Conservation (phyloP, 2,888 invertebrate species). For the Neoascia interrupta region DNA sequence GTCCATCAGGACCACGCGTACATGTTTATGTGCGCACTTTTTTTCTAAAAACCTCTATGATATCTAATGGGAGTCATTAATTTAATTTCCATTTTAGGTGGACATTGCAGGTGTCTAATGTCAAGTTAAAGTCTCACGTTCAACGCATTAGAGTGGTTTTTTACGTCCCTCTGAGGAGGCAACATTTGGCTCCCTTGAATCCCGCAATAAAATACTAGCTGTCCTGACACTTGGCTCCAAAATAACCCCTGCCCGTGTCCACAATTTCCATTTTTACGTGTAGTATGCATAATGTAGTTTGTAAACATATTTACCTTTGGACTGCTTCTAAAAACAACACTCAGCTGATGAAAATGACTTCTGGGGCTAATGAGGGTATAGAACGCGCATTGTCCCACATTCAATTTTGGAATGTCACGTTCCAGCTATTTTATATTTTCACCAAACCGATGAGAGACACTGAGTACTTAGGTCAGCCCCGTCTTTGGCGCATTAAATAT, state of each 20-base stretch:
- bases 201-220: too few relatives aligned
- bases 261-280: too few relatives aligned
- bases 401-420: constrained; percentile 50
- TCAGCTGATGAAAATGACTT: constrained; percentile 29
- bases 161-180: background rate
- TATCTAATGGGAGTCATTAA: constrained; percentile 6
- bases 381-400: constrained; percentile 24
- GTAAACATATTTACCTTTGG: too few relatives aligned
- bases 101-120: constrained; percentile 4
- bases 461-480: constrained; percentile 48
- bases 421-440: constrained; percentile 23
- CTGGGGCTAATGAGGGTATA: constrained; percentile 29
- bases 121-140: constrained; percentile 7
- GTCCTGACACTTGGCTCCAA: too few relatives aligned
- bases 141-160: background rate
- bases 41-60: too few relatives aligned
- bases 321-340: constrained; percentile 24
- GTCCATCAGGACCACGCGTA: too few relatives aligned
- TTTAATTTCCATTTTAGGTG: background rate
- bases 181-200: too few relatives aligned
- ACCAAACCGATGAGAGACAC: constrained; percentile 26
- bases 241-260: too few relatives aligned
- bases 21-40: too few relatives aligned
- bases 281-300: too few relatives aligned
- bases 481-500: constrained; percentile 29